Evolutionary conservation across 2,797 vertebrate genomes (phyloP), one percentile per base, ranked within the genome.

Genomic region (Bradypodion ventrale): DNA sequence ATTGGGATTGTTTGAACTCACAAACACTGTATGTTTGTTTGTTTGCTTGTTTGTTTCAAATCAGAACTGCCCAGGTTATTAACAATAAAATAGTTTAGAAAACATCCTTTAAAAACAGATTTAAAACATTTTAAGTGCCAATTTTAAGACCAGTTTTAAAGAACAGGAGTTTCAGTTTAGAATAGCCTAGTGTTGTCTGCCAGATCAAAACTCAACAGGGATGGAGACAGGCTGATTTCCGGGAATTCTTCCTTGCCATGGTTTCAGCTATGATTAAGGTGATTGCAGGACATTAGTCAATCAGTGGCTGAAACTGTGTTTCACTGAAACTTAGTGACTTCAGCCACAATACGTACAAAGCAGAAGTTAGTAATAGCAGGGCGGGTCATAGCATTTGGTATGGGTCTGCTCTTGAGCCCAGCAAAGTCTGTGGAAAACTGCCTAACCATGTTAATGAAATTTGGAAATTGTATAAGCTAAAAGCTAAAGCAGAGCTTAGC

Each of bases 311-410:
- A 15, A 72, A 12, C 49, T 63, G 4, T 5, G 65, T 10, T 37
- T 65, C 44, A 66, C 62, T 37, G 35, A 79, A 74, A 85, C 60
- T 29, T 10, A 84, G 46, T 74, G 44, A 79, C 60, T 66, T 65
- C 44, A 73, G 21, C 42, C 27, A 84, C 27, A 52, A 84, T 15
- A 72, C 25, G n/a, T 27, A 35, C 77, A 37, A 73, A 5, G 7
- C 32, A 21, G 6, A 29, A 52, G 10, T 44, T 79, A 59, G 27
- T 65, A 32, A 73, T 19, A 72, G 9, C 16, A 63, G n/a, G 7
- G 42, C 12, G 15, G 73, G 35, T 73, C 60, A 44, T 37, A 13
- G 25, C 23, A 27, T 42, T 49, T 74, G 46, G 1, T 66, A 13
- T 40, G 21, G 10, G 8, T 7, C 7, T 46, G 12, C 32, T 23